Percentiles rank a stretch among this genome's conserved stretches.
Conservation (phyloP, 2,797 vertebrate genomes). For the Acrossocheilus wenchowensis region DNA sequence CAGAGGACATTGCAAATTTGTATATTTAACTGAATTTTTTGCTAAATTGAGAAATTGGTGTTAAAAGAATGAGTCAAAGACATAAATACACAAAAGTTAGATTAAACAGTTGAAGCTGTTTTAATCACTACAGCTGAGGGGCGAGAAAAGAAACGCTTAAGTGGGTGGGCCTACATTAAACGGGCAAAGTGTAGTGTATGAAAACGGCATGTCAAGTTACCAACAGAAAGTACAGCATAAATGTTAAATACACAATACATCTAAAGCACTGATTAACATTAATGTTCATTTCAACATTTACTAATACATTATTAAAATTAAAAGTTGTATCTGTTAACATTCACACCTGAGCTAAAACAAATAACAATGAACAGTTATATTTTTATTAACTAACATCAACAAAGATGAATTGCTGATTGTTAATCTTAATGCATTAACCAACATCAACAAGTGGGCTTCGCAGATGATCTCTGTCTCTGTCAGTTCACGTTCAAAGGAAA, state of each 20-base stretch:
- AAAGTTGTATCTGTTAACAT: background rate
- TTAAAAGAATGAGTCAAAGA: background rate
- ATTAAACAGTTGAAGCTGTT: background rate
- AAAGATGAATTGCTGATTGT: background rate
- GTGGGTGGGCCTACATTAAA: too few species aligned
- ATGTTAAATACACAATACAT: background rate
- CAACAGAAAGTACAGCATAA: background rate
- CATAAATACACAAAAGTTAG: background rate
- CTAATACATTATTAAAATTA: background rate
- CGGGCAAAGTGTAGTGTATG: too few species aligned
- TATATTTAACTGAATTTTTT: background rate
- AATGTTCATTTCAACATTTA: background rate
- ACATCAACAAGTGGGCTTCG: background rate
- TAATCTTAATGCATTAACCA: background rate
- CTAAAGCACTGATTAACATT: background rate
- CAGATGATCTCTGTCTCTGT: background rate
- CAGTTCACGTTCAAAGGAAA: background rate
- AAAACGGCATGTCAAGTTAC: too few species aligned
- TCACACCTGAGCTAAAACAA: background rate
- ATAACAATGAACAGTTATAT: background rate
- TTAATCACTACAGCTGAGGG: background rate
- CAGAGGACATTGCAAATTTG: background rate
- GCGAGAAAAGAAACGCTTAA: background rate
- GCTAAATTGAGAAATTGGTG: background rate
- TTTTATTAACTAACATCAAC: background rate